Percentiles rank a stretch among this genome's conserved stretches.
These are phyloP conservation scores for Raja brachyura DNA, from an alignment of 2,113 vertebrate genomes.

Conservation along the genomic window DNA sequence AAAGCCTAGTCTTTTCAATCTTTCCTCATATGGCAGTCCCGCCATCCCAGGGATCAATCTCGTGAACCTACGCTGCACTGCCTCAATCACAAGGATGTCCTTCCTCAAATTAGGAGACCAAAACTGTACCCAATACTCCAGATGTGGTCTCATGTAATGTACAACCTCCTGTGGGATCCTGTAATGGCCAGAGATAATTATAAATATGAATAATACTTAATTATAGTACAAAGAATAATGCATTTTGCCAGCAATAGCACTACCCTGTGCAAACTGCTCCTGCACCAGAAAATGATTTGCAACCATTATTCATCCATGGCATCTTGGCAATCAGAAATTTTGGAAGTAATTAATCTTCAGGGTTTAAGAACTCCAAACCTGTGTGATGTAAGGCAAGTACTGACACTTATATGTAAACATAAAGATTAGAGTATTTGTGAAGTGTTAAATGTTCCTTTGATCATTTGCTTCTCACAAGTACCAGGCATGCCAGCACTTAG, in stretches of 20 bases:
- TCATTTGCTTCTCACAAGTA: conserved; percentile 56
- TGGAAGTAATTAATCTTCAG: conserved; percentile 64
- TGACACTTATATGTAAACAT: conserved; percentile 71
- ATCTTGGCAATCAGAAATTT: conserved; percentile 43
- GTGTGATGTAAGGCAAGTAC: conserved; percentile 59
- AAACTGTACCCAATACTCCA: too few species aligned
- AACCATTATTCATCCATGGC: conserved; percentile 26
- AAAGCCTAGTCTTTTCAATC: too few species aligned
- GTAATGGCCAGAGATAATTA: conserved; percentile 16
- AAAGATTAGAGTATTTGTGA: conserved; percentile 68
- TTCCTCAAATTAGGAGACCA: too few species aligned
- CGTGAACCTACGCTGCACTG: too few species aligned
- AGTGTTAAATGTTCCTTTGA: conserved; percentile 62
- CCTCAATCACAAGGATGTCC: too few species aligned
- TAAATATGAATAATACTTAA: conserved; percentile 11
- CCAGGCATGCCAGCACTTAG: conserved; percentile 52
- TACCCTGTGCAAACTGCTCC: conserved; percentile 23
- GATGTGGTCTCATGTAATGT: too few species aligned
- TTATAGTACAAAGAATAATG: background rate
- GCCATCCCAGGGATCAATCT: too few species aligned
- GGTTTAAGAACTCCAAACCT: conserved; percentile 50
- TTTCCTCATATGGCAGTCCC: too few species aligned
- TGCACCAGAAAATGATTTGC: conserved; percentile 1
- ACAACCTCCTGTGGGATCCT: background rate
- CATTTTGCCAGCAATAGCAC: background rate